A percentile compares a stretch with the other conserved stretches of the same genome.
Evolutionary conservation across 1,140 invertebrate species (phyloP).

Genomic region (Diorhabda carinulata): DNA sequence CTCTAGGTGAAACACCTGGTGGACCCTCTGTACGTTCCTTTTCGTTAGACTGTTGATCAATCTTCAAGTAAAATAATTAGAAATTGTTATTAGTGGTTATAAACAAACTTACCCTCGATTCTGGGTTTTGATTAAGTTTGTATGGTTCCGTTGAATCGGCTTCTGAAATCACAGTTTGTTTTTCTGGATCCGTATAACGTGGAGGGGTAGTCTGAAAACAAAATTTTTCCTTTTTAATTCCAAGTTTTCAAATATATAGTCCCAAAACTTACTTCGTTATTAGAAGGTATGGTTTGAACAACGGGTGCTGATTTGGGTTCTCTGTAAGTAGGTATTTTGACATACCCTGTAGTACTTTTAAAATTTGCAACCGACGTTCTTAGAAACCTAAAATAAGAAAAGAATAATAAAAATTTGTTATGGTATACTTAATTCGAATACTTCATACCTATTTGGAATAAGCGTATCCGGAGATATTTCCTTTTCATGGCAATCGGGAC

Average conservation of each 20-base stretch:
- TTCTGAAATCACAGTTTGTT: constrained; percentile 47
- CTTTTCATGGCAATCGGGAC: constrained; percentile 88
- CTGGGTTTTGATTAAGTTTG: constrained; percentile 29
- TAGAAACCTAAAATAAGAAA: constrained; percentile 61
- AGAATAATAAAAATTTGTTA: background rate
- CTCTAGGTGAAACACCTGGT: constrained; percentile 41
- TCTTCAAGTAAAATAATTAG: constrained; percentile 17
- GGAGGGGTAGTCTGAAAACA: no score
- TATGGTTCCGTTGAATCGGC: constrained; percentile 45
- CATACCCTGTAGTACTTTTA: constrained; percentile 86
- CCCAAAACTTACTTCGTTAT: constrained; percentile 26
- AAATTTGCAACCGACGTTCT: constrained; percentile 84
- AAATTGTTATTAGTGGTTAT: no score
- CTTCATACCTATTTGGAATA: constrained; percentile 70
- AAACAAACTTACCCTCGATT: constrained; percentile 19
- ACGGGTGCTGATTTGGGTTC: constrained; percentile 8
- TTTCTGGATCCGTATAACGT: constrained; percentile 35
- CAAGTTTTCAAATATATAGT: no score
- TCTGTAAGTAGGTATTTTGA: constrained; percentile 44
- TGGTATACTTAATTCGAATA: no score
- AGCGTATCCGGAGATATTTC: constrained; percentile 88
- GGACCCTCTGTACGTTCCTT: constrained; percentile 32
- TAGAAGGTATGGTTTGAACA: constrained; percentile 12
- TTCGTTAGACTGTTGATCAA: background rate
- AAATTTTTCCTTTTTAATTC: no score